Conservation (phyloP, 2,888 invertebrate species). For the Microdon myrmicae region DNA sequence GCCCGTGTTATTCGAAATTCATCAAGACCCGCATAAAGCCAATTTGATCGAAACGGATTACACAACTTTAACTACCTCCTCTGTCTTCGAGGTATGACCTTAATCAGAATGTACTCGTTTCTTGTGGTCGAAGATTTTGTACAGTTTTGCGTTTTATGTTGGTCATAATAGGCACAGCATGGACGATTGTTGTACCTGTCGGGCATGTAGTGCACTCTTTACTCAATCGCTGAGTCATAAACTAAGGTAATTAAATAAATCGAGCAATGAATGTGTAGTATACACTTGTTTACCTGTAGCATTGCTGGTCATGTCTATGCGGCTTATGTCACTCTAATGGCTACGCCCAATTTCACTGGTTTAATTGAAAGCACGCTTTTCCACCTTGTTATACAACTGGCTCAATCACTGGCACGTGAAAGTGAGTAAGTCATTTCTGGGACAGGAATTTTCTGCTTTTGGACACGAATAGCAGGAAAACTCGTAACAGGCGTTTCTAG, state of each 20-base stretch:
- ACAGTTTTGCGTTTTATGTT: too few relatives aligned
- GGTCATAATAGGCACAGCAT: too few relatives aligned
- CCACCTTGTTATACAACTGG: constrained; percentile 29
- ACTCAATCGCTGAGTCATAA: too few relatives aligned
- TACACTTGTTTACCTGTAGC: too few relatives aligned
- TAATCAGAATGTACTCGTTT: constrained; percentile 31
- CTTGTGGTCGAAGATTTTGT: constrained; percentile 18
- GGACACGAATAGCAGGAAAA: constrained; percentile 21
- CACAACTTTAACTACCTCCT: constrained; percentile 11
- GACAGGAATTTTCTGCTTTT: constrained; percentile 21
- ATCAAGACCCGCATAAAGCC: constrained; percentile 15
- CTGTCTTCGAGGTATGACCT: constrained; percentile 2
- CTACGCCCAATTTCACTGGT: constrained; percentile 33
- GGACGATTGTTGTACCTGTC: too few relatives aligned
- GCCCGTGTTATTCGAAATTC: constrained; percentile 26
- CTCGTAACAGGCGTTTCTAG: background rate
- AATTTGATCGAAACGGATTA: constrained; percentile 21
- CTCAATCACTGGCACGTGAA: constrained; percentile 32
- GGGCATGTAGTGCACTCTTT: too few relatives aligned
- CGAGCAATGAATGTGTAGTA: too few relatives aligned
- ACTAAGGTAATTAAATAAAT: too few relatives aligned
- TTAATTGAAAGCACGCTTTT: constrained; percentile 27
- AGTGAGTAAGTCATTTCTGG: constrained; percentile 30
- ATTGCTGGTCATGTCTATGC: constrained; percentile 10
- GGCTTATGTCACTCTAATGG: constrained; percentile 19